Conservation (phyloP, 2,888 invertebrate species). For the Cryptocephalus moraei region DNA sequence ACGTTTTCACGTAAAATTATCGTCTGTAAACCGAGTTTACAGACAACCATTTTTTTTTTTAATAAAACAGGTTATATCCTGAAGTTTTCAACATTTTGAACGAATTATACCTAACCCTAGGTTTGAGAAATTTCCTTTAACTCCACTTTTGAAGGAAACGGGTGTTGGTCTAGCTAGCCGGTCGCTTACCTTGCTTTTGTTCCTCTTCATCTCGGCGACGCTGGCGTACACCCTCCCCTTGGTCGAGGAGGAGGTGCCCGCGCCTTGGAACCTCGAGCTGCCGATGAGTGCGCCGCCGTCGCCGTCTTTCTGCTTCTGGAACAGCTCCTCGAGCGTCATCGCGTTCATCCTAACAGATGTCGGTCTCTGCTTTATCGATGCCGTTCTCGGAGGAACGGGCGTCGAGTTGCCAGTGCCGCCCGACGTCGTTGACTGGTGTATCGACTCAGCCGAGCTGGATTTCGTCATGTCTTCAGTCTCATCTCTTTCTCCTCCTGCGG, state of each 20-base stretch:
- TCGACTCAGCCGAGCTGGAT: constrained; percentile 74
- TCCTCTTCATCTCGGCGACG: constrained; percentile 91
- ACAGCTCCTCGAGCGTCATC: constrained; percentile 84
- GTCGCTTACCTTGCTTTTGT: constrained; percentile 54
- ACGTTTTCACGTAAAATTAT: too few relatives aligned
- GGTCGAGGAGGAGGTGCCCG: constrained; percentile 49
- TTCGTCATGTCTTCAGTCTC: constrained; percentile 64
- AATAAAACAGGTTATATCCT: too few relatives aligned
- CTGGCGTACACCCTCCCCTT: constrained; percentile 75
- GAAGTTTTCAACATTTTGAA: too few relatives aligned
- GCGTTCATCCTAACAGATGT: constrained; percentile 82
- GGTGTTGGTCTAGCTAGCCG: too few relatives aligned
- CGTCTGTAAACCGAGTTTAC: too few relatives aligned
- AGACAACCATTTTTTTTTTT: too few relatives aligned
- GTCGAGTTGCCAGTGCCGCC: constrained; percentile 44
- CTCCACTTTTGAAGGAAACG: too few relatives aligned
- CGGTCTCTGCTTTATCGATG: constrained; percentile 83
- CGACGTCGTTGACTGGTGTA: constrained; percentile 44
- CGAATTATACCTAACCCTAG: too few relatives aligned
- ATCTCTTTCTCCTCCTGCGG: constrained; percentile 60
- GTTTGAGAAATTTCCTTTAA: too few relatives aligned
- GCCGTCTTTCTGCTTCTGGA: constrained; percentile 69
- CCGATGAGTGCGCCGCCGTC: constrained; percentile 30
- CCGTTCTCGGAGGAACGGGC: constrained; percentile 70
- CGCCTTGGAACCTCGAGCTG: constrained; percentile 43